Percentiles rank a stretch among this genome's conserved stretches.
Evolutionary conservation across 2,888 invertebrate species (phyloP).

Genomic region (Netelia inedita): DNA sequence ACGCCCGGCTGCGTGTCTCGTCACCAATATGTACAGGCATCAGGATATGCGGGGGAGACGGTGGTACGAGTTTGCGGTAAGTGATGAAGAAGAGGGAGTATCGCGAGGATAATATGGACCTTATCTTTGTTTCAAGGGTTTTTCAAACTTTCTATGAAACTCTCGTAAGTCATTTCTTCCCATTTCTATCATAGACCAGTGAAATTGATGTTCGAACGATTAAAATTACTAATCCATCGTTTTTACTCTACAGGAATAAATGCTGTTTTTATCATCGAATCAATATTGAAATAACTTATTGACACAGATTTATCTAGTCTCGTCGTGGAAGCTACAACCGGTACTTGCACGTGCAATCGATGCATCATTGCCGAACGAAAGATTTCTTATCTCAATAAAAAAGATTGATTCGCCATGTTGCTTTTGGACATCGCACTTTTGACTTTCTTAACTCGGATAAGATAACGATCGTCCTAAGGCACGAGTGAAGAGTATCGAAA

Average conservation of each 20-base stretch:
- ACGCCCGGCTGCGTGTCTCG: slow-evolving; percentile 15
- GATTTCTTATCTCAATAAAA: slow-evolving; percentile 7
- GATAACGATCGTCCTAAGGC: slow-evolving; percentile 1
- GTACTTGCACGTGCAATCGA: slow-evolving; percentile 17
- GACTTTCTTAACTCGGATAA: slow-evolving; percentile 63
- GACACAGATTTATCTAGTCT: neutral
- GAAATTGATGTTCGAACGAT: too few species aligned
- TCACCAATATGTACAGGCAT: slow-evolving; percentile 4
- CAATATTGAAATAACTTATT: neutral
- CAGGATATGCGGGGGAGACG: slow-evolving; percentile 9
- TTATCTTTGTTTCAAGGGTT: slow-evolving; percentile 31
- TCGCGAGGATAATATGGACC: slow-evolving; percentile 6
- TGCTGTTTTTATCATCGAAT: neutral
- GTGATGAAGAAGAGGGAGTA: slow-evolving; percentile 16
- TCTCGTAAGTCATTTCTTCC: neutral
- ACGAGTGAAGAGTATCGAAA: neutral
- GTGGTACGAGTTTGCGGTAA: slow-evolving; percentile 8
- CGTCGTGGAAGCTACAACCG: neutral
- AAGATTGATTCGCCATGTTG: slow-evolving; percentile 10
- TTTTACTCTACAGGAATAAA: too few species aligned
- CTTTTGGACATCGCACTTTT: slow-evolving; percentile 64
- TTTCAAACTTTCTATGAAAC: slow-evolving; percentile 18
- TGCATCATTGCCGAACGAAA: neutral
- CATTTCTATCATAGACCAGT: too few species aligned
- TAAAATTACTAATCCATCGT: too few species aligned